Percentiles rank a stretch among this genome's conserved stretches.
Evolutionary conservation across 2,888 invertebrate species (phyloP).

Genomic region (Heliconius ismenius): DNA sequence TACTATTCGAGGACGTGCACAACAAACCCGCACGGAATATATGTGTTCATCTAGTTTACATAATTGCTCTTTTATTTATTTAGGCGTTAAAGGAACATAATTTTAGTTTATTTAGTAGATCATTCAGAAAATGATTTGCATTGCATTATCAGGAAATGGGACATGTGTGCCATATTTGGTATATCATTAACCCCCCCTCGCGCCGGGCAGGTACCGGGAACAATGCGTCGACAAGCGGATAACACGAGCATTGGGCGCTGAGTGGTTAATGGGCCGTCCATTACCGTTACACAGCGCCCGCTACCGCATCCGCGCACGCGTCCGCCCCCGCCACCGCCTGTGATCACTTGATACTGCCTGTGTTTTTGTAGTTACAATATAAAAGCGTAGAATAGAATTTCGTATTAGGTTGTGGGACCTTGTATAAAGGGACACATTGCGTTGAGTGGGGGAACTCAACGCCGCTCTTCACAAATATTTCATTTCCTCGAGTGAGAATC

Average conservation of each 20-base stretch:
- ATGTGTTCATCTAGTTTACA: background rate
- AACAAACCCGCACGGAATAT: no score
- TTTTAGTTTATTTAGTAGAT: no score
- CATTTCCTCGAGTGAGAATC: no score
- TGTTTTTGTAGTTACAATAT: background rate
- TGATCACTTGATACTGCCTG: background rate
- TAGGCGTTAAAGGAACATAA: background rate
- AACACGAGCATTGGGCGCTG: constrained; percentile 44
- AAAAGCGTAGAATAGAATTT: no score
- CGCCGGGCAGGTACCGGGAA: constrained; percentile 30
- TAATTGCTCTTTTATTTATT: background rate
- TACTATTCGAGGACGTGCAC: no score
- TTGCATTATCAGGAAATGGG: no score
- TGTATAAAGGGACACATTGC: no score
- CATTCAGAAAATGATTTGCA: no score
- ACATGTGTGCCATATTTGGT: no score
- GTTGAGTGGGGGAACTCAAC: no score
- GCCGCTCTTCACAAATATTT: no score
- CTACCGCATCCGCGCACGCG: constrained; percentile 2
- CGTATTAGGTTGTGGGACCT: no score
- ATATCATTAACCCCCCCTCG: background rate
- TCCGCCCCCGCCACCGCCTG: background rate
- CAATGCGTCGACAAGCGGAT: constrained; percentile 47
- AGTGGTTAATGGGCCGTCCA: constrained; percentile 49
- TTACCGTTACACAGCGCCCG: constrained; percentile 35